phyloP scores from a whole-genome alignment of 2,113 vertebrate species.

The Eurystomus gularis region DNA sequence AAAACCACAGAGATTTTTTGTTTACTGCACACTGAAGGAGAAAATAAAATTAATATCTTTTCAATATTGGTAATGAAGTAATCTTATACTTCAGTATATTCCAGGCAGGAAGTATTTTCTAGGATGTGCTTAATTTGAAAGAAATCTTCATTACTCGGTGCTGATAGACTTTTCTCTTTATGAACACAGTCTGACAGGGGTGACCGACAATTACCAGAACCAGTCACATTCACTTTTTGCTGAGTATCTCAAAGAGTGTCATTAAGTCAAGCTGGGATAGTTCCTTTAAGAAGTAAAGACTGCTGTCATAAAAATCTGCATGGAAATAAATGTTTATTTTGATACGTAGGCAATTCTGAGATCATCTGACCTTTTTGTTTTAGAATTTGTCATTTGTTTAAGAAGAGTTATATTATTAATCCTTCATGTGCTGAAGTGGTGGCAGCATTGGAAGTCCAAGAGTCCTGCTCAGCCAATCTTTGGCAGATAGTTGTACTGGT shows the following conservation, averaged over 20 bases:
- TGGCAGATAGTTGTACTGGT: background rate
- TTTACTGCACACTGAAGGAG: too few relatives aligned
- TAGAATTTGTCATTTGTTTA: background rate
- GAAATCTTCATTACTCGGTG: background rate
- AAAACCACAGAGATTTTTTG: too few relatives aligned
- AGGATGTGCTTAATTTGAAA: conserved; percentile 9
- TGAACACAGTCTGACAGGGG: conserved; percentile 20
- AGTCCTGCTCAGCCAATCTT: background rate
- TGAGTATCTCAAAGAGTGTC: background rate
- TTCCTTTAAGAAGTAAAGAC: background rate
- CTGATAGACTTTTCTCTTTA: conserved; percentile 51
- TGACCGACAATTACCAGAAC: conserved; percentile 30
- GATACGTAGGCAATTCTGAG: background rate
- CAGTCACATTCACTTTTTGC: conserved; percentile 41
- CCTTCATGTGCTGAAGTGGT: background rate
- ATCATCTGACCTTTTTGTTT: background rate
- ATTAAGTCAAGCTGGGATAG: background rate
- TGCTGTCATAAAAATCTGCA: background rate
- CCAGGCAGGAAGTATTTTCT: background rate
- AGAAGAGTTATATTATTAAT: background rate
- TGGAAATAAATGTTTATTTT: background rate
- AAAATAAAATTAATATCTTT: too few relatives aligned
- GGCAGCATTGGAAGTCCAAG: background rate
- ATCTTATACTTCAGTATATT: background rate
- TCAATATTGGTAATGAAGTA: background rate